Conservation (phyloP, 1,140 invertebrate species). For the Leucophenga varia region DNA sequence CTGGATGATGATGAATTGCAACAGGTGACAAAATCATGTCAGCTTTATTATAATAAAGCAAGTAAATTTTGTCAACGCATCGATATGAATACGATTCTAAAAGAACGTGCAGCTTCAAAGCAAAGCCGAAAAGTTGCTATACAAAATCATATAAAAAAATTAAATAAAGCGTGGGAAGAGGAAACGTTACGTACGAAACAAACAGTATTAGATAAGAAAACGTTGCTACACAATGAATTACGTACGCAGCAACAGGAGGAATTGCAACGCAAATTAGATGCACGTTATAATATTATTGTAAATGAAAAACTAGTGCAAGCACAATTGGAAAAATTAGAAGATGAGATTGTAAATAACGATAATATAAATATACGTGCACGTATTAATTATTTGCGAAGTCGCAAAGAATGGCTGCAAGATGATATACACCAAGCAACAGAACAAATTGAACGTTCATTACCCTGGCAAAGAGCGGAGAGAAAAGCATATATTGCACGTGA, state of each 20-base stretch:
- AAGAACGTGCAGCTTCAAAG: slow-evolving; percentile 20
- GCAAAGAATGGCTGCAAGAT: not conserved
- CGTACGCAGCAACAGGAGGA: slow-evolving; percentile 25
- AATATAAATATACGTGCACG: slow-evolving; percentile 24
- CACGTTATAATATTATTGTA: too few species aligned
- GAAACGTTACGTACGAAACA: slow-evolving; percentile 12
- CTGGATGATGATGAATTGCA: slow-evolving; percentile 32
- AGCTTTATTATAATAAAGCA: slow-evolving; percentile 12
- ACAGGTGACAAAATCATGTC: slow-evolving; percentile 13
- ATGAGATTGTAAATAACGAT: slow-evolving; percentile 13
- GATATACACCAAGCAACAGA: not conserved
- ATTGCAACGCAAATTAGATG: slow-evolving; percentile 27
- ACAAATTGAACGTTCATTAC: not conserved
- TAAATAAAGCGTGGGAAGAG: slow-evolving; percentile 31
- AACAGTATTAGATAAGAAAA: slow-evolving; percentile 21
- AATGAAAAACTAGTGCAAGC: too few species aligned
- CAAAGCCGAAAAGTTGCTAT: slow-evolving; percentile 25
- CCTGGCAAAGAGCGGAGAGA: not conserved
- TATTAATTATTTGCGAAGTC: slow-evolving; percentile 17
- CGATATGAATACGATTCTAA: slow-evolving; percentile 15
- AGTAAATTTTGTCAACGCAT: slow-evolving; percentile 10
- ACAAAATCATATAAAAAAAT: slow-evolving; percentile 19
- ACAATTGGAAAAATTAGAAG: slow-evolving; percentile 30
- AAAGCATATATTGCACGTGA: not conserved
- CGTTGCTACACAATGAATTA: slow-evolving; percentile 22